Conservation (phyloP, 1,140 invertebrate genomes). For the Xylocopa sonorina region DNA sequence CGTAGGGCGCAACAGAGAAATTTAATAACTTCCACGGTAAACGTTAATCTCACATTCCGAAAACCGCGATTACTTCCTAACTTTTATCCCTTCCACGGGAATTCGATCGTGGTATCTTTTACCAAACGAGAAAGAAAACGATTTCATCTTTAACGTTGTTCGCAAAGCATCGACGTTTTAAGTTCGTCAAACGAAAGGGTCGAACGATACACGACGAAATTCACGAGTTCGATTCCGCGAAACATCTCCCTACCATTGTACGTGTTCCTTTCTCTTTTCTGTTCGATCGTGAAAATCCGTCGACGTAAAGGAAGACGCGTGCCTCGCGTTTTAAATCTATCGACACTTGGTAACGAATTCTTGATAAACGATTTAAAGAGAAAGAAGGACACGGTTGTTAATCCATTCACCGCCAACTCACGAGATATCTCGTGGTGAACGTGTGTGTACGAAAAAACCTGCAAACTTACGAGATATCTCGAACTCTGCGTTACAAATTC, state of each 20-base stretch:
- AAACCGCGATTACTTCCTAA: not conserved
- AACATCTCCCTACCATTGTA: not conserved
- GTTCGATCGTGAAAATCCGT: constrained; percentile 23
- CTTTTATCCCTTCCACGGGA: not conserved
- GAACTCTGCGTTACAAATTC: no score
- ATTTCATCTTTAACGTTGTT: not conserved
- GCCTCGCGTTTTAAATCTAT: not conserved
- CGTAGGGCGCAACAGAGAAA: constrained; percentile 3
- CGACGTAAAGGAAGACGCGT: constrained; percentile 2
- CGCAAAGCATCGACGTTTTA: not conserved
- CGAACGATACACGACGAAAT: constrained; percentile 12
- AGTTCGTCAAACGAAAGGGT: not conserved
- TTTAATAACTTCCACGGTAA: constrained; percentile 16
- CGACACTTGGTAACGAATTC: constrained; percentile 1
- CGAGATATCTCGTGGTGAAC: no score
- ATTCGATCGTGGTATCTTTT: no score
- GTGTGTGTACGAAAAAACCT: no score
- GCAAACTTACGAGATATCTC: no score
- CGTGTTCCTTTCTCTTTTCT: not conserved
- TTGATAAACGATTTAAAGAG: constrained; percentile 21
- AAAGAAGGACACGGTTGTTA: no score
- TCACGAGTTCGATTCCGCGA: constrained; percentile 18
- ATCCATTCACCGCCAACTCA: no score
- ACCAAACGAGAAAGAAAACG: no score
- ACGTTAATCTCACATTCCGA: constrained; percentile 9